Base-by-base conservation (phyloP, 2,113 vertebrate species). In the Crotalus horridus region DNA sequence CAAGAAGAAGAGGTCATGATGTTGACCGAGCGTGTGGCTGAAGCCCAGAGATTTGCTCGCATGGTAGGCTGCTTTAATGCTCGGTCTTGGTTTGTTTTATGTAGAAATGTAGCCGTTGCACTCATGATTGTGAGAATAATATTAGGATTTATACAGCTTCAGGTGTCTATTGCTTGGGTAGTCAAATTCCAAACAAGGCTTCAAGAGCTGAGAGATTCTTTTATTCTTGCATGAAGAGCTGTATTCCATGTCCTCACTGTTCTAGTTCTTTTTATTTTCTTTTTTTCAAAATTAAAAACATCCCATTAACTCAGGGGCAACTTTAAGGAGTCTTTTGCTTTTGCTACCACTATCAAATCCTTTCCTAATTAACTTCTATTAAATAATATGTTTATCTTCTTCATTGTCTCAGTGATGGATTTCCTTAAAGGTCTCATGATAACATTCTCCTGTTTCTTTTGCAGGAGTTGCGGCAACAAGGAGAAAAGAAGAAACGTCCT, bases 1-100 rank as follows among this genome's bases (percentile, higher is more conserved):
- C 98, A 99, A 88, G 99, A 99, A 89, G 99, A 99, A 0, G 99
- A 99, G 94, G 99, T 99, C 94, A 99, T 99, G 99, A 98, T 99
- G 98, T 94, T 99, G 96, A 98, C 99, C 86, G 99, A 99, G 95
- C 98, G 99, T 86, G 99, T 99, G 91, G 98, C 98, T 56, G 99
- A 99, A 96, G 99, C 99, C 3, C 99, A 99, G 97, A 98, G 99
- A 54, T 98, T 99, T 95, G 99, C 99, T 92, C 97, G 98, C 17
- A 98, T 99, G 96, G 99, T 0, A 33, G 88, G 23, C 26, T 58
- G 21, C 54, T 90, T 54, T 48, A 48, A 3, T 29, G 48, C 20
- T 15, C 6, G 74, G 43, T 33, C 15, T 92, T 24, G 3, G 12
- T 21, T 56, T 48, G 51, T 74, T n/a, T 81, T 23, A 6, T 89